These are phyloP conservation scores for Caenorhabditis imperialis DNA, from an alignment of 2,888 invertebrate species.

Conservation along the genomic window DNA sequence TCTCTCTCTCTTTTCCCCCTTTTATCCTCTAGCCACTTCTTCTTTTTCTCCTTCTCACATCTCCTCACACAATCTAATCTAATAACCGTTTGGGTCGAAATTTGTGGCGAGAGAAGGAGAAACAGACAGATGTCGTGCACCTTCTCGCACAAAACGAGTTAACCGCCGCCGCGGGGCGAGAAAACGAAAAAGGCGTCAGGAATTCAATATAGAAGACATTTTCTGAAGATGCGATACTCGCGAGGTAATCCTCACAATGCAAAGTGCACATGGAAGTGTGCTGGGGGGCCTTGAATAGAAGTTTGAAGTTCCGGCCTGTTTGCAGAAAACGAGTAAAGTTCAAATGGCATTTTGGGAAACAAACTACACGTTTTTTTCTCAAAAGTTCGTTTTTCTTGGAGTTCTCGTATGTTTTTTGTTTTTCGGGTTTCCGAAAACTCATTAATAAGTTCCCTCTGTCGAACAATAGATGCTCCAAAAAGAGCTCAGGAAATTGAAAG, in stretches of 20 bases:
- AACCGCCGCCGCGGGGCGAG: constrained; percentile 11
- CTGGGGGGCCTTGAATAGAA: too few relatives aligned
- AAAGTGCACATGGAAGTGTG: too few relatives aligned
- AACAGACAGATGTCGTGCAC: constrained; percentile 21
- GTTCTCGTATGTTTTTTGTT: too few relatives aligned
- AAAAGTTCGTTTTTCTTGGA: too few relatives aligned
- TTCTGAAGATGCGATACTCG: neutral
- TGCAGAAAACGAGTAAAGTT: neutral
- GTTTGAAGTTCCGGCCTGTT: too few relatives aligned
- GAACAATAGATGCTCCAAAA: too few relatives aligned
- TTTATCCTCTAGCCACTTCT: constrained; percentile 10
- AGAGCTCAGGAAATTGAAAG: too few relatives aligned
- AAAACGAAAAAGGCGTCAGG: constrained; percentile 15
- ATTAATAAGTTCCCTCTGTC: too few relatives aligned
- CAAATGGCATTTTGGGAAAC: too few relatives aligned
- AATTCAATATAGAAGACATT: neutral
- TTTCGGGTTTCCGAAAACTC: too few relatives aligned
- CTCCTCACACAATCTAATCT: constrained; percentile 40
- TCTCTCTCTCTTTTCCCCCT: constrained; percentile 1
- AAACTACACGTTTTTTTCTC: too few relatives aligned
- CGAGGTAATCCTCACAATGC: neutral
- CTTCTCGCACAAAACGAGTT: constrained; percentile 43
- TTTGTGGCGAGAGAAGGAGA: constrained; percentile 18
- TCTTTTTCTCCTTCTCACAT: constrained; percentile 5
- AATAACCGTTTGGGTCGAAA: constrained; percentile 49